Conservation (phyloP, 2,888 invertebrate species). For the Diarsia dahlii region DNA sequence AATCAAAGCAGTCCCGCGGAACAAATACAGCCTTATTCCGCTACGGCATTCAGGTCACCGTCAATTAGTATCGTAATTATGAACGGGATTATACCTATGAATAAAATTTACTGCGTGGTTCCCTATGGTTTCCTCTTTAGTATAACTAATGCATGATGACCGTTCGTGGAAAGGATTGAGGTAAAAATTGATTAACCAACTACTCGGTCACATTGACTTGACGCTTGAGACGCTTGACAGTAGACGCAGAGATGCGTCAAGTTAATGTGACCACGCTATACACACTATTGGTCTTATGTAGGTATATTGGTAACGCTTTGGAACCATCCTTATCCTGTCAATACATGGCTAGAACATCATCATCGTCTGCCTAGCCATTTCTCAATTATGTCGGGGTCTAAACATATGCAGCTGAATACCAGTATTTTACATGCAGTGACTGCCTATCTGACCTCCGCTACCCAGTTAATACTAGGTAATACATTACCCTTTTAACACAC, state of each 20-base stretch:
- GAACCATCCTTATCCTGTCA: background rate
- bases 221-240: no score
- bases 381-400: no score
- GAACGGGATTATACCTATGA: slow-evolving; percentile 19
- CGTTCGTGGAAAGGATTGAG: background rate
- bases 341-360: no score
- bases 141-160: slow-evolving; percentile 15
- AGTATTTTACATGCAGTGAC: no score
- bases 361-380: no score
- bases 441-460: no score
- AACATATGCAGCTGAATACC: no score
- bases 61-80: slow-evolving; percentile 53
- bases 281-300: background rate
- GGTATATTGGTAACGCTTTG: background rate
- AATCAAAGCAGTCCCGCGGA: slow-evolving; percentile 37
- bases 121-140: background rate
- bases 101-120: background rate
- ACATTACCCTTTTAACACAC: no score
- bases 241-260: no score
- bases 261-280: no score
- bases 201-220: no score
- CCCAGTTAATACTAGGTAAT: no score
- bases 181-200: background rate
- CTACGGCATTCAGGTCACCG: slow-evolving; percentile 19
- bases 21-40: slow-evolving; percentile 20